These are phyloP conservation scores for Peromyscus polionotus DNA, from an alignment of 2,113 vertebrate genomes.

Conservation along the genomic window DNA sequence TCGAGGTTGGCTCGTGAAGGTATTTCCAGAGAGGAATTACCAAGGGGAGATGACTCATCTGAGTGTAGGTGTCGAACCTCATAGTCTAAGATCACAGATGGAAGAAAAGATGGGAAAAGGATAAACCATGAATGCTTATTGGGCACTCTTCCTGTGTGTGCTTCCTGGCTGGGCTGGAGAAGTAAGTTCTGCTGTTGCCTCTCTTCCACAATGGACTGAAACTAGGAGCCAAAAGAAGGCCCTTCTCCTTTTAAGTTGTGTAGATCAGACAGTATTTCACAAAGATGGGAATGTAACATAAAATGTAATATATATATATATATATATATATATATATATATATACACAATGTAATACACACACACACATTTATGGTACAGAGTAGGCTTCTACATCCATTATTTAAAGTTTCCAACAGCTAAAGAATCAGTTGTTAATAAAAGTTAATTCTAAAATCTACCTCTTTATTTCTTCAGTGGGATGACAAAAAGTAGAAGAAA, in stretches of 20 bases:
- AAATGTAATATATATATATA: neutral
- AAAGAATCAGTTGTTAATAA: neutral
- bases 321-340: too few relatives aligned
- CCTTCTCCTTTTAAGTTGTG: neutral
- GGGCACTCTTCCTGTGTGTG: neutral
- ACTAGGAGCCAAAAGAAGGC: neutral
- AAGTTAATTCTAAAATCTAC: neutral
- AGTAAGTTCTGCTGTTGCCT: neutral
- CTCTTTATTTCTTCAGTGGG: neutral
- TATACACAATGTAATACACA: too few relatives aligned
- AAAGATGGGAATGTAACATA: neutral
- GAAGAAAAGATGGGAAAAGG: neutral
- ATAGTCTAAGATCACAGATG: neutral
- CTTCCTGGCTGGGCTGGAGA: neutral
- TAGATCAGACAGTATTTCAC: neutral
- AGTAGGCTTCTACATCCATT: neutral
- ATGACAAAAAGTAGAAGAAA: neutral
- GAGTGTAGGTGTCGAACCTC: neutral
- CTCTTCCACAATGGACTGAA: neutral
- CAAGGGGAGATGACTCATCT: neutral
- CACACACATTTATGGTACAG: neutral
- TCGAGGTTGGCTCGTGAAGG: neutral
- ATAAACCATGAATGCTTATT: neutral
- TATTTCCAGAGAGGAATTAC: neutral
- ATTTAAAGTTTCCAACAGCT: neutral